A percentile compares a stretch with the other conserved stretches of the same genome.
These are phyloP conservation scores for Notospermus geniculatus DNA, from an alignment of 1,140 invertebrate genomes.

Conservation along the genomic window DNA sequence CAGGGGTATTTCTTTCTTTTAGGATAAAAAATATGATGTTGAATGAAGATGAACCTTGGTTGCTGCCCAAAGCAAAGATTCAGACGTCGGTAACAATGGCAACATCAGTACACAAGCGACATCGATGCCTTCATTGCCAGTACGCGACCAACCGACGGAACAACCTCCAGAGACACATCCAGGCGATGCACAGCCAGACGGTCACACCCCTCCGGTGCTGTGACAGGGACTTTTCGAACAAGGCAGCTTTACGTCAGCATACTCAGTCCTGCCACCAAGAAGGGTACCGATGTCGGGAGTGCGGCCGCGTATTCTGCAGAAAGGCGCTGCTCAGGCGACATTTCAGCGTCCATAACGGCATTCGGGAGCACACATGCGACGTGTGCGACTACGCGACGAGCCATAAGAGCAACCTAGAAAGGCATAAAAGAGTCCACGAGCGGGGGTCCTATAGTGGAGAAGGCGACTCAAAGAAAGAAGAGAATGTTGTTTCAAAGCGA, in stretches of 20 bases:
- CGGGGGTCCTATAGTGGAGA: slow-evolving; percentile 34
- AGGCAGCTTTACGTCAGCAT: slow-evolving; percentile 56
- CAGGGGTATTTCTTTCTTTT: too few relatives aligned
- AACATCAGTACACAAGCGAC: slow-evolving; percentile 34
- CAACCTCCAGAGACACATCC: slow-evolving; percentile 58
- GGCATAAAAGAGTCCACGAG: slow-evolving; percentile 55
- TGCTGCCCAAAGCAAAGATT: too few relatives aligned
- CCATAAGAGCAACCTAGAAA: slow-evolving; percentile 59
- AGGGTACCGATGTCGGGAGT: slow-evolving; percentile 56
- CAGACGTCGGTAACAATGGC: too few relatives aligned
- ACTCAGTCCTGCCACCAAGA: slow-evolving; percentile 54
- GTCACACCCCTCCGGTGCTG: slow-evolving; percentile 56
- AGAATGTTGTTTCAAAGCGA: too few relatives aligned
- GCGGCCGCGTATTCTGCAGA: slow-evolving; percentile 56
- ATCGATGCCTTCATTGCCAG: slow-evolving; percentile 52
- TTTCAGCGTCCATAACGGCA: slow-evolving; percentile 56
- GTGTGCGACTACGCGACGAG: slow-evolving; percentile 59
- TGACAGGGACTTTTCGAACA: slow-evolving; percentile 53
- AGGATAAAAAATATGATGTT: too few relatives aligned
- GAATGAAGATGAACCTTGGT: too few relatives aligned
- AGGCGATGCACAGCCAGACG: slow-evolving; percentile 57
- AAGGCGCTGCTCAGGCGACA: slow-evolving; percentile 59
- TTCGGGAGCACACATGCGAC: slow-evolving; percentile 56
- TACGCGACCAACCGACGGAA: slow-evolving; percentile 59
- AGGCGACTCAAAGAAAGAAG: background rate